A percentile compares a stretch with the other conserved stretches of the same genome.
Evolutionary conservation across 2,888 invertebrate species (phyloP).

Genomic region (Drepana falcataria): DNA sequence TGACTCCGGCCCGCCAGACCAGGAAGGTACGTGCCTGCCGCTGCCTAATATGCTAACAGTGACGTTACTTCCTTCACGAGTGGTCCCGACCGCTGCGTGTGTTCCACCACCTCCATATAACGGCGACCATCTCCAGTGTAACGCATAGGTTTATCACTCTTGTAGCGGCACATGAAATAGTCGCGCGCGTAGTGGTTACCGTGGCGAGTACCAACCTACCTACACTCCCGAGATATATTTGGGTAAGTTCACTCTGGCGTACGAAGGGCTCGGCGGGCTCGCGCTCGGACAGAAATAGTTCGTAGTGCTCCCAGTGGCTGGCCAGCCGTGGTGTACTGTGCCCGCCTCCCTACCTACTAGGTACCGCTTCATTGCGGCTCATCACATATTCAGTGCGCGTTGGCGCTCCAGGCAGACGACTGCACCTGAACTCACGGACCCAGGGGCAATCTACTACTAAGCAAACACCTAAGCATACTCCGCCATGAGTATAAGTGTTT

Average conservation of each 20-base stretch:
- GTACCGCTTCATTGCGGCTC: too few relatives aligned
- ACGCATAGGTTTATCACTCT: background rate
- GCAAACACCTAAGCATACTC: too few relatives aligned
- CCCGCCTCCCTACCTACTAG: too few relatives aligned
- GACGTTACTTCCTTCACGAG: background rate
- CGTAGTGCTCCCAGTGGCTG: constrained; percentile 27
- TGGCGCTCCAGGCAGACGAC: too few relatives aligned
- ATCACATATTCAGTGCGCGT: too few relatives aligned
- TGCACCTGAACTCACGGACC: too few relatives aligned
- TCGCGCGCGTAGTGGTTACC: constrained; percentile 7
- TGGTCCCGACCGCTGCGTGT: too few relatives aligned
- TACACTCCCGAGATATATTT: constrained; percentile 34
- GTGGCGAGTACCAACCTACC: constrained; percentile 8
- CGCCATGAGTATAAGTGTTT: too few relatives aligned
- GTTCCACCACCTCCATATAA: background rate
- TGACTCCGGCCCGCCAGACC: constrained; percentile 59
- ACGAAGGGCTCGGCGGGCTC: constrained; percentile 54
- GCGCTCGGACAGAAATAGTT: constrained; percentile 66
- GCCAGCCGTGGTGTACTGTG: constrained; percentile 7
- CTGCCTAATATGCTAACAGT: background rate
- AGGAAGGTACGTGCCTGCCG: constrained; percentile 48
- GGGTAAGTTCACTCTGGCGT: constrained; percentile 38
- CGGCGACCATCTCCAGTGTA: background rate
- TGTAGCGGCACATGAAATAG: constrained; percentile 4
- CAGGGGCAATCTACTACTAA: too few relatives aligned